phyloP scores from a whole-genome alignment of 2,797 vertebrate genomes.

The Anniella stebbinsi region DNA sequence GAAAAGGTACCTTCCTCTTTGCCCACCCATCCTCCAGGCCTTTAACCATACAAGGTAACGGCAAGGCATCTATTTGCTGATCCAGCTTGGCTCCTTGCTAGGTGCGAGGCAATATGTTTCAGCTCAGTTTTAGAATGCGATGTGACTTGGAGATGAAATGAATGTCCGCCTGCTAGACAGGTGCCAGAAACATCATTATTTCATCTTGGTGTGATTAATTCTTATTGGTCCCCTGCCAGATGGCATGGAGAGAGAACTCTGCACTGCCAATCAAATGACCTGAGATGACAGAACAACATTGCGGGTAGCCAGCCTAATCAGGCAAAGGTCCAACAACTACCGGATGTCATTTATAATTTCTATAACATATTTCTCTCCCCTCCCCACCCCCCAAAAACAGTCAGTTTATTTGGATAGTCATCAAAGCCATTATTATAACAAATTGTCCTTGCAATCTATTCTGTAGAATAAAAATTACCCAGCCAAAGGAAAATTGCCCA shows the following conservation, averaged over 20 bases:
- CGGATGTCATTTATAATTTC: constrained; percentile 35
- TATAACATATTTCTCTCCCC: constrained; percentile 22
- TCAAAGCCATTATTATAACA: not conserved
- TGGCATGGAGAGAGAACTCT: not conserved
- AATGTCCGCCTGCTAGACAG: constrained; percentile 2
- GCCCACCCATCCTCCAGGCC: not conserved
- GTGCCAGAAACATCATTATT: constrained; percentile 29
- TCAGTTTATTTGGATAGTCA: not conserved
- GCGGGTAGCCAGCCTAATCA: constrained; percentile 11
- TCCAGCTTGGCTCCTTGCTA: not conserved
- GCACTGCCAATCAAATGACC: constrained; percentile 37
- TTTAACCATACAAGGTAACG: not conserved
- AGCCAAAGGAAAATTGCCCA: not conserved
- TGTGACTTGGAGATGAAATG: constrained; percentile 30
- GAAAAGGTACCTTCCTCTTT: not conserved
- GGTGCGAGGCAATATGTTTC: not conserved
- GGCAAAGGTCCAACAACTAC: constrained; percentile 13
- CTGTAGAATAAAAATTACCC: constrained; percentile 1
- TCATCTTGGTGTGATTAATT: constrained; percentile 39
- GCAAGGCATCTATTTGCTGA: constrained; percentile 17
- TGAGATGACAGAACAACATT: constrained; percentile 25
- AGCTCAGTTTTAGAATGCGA: constrained; percentile 17
- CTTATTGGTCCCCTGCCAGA: constrained; percentile 38
- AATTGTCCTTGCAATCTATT: constrained; percentile 30
- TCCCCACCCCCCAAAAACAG: constrained; percentile 14